Base-by-base conservation (phyloP, 2,888 invertebrate species). In the Cheilosia scutellata region DNA sequence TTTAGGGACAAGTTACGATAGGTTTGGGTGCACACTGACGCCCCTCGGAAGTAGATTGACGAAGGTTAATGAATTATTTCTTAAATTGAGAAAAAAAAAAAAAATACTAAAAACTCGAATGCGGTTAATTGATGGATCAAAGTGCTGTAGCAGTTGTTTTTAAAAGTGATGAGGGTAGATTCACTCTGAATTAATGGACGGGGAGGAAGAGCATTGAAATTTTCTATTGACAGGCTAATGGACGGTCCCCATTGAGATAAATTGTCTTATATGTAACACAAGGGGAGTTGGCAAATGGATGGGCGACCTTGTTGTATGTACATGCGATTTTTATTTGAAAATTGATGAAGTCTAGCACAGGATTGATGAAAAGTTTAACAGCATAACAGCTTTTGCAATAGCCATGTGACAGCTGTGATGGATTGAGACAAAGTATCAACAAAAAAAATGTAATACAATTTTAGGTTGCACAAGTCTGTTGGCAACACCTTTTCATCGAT, bases 101-200 rank as follows among this genome's bases (percentile, higher is more conserved):
- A 58, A 60, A 29, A 51, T 13, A 7, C 44, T n/a, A 2, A 7
- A 4, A 47, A 44, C 37, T 25, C 20, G 57, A 66, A 68, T 74
- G 83, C 25, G 83, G 83, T 83, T 83, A 83, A 83, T 83, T 83
- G 83, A 83, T 83, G 83, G 83, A 83, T 83, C 72, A 63, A 55
- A 74, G 49, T 63, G 11, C 70, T 49, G 51, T 31, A 71, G 27
- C 55, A 57, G 60, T 82, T 70, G 65, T 31, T 66, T 76, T 37
- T 31, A 47, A 58, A 78, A 63, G 78, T 83, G 83, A 83, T 44
- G 68, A 78, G 83, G 83, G 83, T 66, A 44, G 37, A 74, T 66
- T 79, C 75, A 80, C 47, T 82, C 44, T 7, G 31, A 60, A 40
- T 5, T 25, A 33, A 60, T 37, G 33, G 37, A 63, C 0, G n/a